Conservation (phyloP, 2,113 vertebrate genomes). For the Dicaeum eximium region DNA sequence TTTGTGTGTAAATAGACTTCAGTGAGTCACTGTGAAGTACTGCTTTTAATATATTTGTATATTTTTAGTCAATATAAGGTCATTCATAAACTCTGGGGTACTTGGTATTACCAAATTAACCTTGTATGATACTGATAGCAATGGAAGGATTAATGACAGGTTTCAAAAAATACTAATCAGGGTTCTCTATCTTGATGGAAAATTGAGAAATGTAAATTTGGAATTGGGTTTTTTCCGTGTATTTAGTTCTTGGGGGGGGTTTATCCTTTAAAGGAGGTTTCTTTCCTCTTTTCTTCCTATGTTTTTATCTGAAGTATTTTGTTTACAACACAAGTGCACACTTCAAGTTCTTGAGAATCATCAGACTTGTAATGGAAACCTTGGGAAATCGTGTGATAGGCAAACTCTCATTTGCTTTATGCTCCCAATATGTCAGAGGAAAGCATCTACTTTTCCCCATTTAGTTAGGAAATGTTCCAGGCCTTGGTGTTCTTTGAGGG, state of each 20-base stretch:
- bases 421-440: background rate
- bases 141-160: background rate
- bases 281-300: background rate
- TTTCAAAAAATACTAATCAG: background rate
- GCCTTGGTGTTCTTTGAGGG: background rate
- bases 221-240: background rate
- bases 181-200: background rate
- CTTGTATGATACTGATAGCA: background rate
- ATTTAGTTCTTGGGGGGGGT: background rate
- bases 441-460: background rate
- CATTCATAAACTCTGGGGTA: background rate
- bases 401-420: background rate
- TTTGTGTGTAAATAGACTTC: background rate
- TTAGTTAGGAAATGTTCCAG: background rate
- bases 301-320: slow-evolving; percentile 49
- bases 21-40: background rate
- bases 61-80: background rate
- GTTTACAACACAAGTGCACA: background rate
- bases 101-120: background rate
- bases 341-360: slow-evolving; percentile 40
- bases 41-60: background rate
- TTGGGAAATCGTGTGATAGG: background rate
- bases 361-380: slow-evolving; percentile 1
- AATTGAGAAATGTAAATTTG: background rate
- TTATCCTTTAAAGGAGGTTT: background rate